These are phyloP conservation scores for Metopia argyrocephala DNA, from an alignment of 2,888 invertebrate genomes.

Conservation along the genomic window DNA sequence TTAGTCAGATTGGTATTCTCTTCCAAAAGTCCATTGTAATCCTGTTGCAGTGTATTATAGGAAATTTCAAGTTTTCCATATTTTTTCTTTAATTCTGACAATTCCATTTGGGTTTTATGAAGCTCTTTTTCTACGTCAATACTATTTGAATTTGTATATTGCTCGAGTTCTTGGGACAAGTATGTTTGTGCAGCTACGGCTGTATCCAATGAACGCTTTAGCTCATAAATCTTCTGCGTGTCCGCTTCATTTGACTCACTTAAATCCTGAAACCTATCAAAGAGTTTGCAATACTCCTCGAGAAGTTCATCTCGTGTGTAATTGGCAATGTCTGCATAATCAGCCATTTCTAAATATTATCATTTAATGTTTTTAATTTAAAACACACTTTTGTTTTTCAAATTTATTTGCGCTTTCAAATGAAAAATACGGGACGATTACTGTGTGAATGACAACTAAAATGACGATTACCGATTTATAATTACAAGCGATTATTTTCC, in stretches of 20 bases:
- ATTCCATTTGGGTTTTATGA: constrained; percentile 65
- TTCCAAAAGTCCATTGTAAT: constrained; percentile 68
- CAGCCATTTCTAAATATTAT: constrained; percentile 33
- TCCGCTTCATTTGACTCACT: constrained; percentile 71
- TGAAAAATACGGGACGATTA: background rate
- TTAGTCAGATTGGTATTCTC: constrained; percentile 61
- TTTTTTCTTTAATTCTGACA: constrained; percentile 70
- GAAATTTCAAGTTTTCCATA: constrained; percentile 64
- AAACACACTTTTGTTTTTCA: background rate
- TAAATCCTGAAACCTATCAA: constrained; percentile 70
- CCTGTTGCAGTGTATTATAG: constrained; percentile 68
- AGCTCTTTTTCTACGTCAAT: constrained; percentile 48
- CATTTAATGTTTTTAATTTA: background rate
- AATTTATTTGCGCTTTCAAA: constrained; percentile 10
- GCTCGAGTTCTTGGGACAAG: constrained; percentile 75
- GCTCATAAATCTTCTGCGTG: constrained; percentile 75
- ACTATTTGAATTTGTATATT: constrained; percentile 64
- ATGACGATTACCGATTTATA: no score
- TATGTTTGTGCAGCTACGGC: constrained; percentile 73
- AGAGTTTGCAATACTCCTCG: constrained; percentile 74
- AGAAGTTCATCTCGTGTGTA: constrained; percentile 73
- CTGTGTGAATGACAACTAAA: no score
- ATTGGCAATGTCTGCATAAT: constrained; percentile 66
- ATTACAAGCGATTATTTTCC: no score
- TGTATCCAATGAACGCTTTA: constrained; percentile 75